Percentiles rank a stretch among this genome's conserved stretches.
Conservation (phyloP, 2,797 vertebrate species). For the Tympanoctomys barrerae region DNA sequence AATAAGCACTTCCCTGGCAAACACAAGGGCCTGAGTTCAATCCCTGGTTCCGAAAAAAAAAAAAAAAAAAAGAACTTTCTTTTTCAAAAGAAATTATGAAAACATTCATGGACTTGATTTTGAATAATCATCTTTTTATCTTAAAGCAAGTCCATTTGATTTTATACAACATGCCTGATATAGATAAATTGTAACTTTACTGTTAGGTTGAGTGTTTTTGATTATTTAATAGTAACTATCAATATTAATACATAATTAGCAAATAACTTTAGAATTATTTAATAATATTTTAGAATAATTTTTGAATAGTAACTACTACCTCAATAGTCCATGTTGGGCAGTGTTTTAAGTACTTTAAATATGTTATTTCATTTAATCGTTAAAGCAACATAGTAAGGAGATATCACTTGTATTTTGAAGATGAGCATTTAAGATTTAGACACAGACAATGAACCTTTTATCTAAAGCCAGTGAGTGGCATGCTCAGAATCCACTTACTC, state of each 20-base stretch:
- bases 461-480: neutral
- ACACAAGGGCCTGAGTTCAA: too few species aligned
- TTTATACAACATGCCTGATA: neutral
- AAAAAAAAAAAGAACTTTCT: neutral
- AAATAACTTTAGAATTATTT: neutral
- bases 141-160: neutral
- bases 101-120: neutral
- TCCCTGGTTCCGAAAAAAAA: too few species aligned
- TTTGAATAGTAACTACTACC: neutral
- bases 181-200: neutral
- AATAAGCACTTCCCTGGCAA: too few species aligned
- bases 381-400: neutral
- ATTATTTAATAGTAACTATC: conserved; percentile 18
- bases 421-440: neutral
- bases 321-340: neutral
- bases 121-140: conserved; percentile 6
- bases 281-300: neutral
- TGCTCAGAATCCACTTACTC: neutral
- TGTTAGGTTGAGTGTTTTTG: neutral
- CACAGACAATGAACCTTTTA: neutral
- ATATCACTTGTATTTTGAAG: neutral
- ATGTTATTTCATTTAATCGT: neutral
- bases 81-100: conserved; percentile 12
- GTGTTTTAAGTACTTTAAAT: neutral
- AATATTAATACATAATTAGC: neutral